Evolutionary conservation across 2,113 vertebrate genomes (phyloP).

Genomic region (Hassar affinis): DNA sequence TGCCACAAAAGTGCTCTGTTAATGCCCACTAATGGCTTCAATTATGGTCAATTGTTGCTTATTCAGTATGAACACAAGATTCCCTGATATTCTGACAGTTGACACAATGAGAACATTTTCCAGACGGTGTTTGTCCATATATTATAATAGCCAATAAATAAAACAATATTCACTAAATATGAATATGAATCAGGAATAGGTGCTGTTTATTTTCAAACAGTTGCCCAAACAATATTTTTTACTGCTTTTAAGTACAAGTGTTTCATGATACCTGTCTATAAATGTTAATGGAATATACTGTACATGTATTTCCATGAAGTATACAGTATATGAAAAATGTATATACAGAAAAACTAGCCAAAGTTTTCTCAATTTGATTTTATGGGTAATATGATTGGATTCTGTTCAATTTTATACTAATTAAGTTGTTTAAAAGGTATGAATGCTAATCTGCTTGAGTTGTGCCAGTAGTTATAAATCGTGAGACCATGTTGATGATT

Average conservation of each 20-base stretch:
- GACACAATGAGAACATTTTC: conserved; percentile 68
- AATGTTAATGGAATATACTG: neutral
- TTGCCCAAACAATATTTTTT: neutral
- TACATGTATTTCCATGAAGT: neutral
- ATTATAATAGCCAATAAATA: conserved; percentile 48
- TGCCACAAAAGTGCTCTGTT: conserved; percentile 60
- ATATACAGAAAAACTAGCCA: neutral
- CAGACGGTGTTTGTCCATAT: conserved; percentile 64
- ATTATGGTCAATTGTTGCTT: conserved; percentile 69
- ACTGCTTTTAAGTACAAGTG: neutral
- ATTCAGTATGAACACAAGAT: conserved; percentile 61
- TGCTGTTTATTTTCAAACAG: neutral
- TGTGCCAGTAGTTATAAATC: neutral
- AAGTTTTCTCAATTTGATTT: neutral
- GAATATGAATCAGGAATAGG: neutral
- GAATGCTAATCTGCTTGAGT: neutral
- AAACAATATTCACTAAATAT: conserved; percentile 27
- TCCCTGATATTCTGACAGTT: conserved; percentile 57
- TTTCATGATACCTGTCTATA: neutral
- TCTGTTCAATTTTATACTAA: neutral
- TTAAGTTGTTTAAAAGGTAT: neutral
- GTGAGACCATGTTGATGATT: neutral
- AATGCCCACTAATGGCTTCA: conserved; percentile 62
- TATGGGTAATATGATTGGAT: neutral
- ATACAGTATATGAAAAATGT: no score